Base-by-base conservation (phyloP, 1,140 invertebrate genomes). In the Piezodorus guildinii region DNA sequence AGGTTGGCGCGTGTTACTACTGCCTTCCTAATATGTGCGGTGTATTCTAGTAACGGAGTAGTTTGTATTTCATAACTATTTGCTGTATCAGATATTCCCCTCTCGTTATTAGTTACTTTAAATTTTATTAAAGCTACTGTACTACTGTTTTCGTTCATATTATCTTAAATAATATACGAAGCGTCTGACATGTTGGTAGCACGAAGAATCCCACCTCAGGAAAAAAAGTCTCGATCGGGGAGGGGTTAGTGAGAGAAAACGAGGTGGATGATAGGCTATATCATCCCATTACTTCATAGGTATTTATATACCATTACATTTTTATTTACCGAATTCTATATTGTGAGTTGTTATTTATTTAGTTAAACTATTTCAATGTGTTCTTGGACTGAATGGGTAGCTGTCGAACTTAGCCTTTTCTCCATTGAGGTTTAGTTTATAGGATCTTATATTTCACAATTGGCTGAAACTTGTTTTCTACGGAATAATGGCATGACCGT, bases 211-310 rank as follows among this genome's bases (percentile, higher is more conserved):
- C 34, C 34, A 39, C 34, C 34, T 39, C 34, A 39, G 14, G 52
- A 23, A 23, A 23, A 56, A 56, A 56, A 56, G 43, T 43, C 52
- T 56, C 52, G n/a, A 56, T 56, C 23, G 52, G 52, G 63, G 63
- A 65, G 63, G 63, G 63, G 63, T 61, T 62, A 63, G 63, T 65
- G 17, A 19, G 39, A 62, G 60, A 62, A 44, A 63, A 30, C 62
- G 45, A 63, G 62, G 63, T 61, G 63, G 63, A 52, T 65, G 63
- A 65, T 65, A 65, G 63, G 58, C 63, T 65, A 39, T 65, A 65
- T 65, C 63, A 65, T 65, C 63, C 63, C 63, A 65, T 65, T 25
- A 56, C 21, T 60, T 60, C 19, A 17, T 39, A 65, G 63, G 63
- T 65, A 65, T 19, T 62, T 62, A 25, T 56, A 56, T 25, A 56